A percentile compares a stretch with the other conserved stretches of the same genome.
These are phyloP conservation scores for Cricetomys ansorgei DNA, from an alignment of 2,113 vertebrate species.

Conservation along the genomic window DNA sequence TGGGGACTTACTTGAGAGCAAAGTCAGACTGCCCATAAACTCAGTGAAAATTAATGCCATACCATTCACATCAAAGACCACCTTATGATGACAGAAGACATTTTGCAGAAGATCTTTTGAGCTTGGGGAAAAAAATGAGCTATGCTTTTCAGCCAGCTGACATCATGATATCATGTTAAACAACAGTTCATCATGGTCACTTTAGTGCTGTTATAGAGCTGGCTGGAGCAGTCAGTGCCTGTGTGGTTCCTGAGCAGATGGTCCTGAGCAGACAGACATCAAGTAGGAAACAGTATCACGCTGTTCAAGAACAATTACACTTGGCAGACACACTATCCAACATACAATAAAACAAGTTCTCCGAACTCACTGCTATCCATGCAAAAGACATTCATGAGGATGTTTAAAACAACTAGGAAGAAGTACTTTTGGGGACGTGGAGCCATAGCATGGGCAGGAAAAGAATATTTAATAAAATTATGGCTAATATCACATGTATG, in stretches of 20 bases:
- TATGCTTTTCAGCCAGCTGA: background rate
- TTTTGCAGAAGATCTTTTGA: background rate
- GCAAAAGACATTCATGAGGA: background rate
- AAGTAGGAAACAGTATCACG: background rate
- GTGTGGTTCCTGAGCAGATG: rapidly evolving
- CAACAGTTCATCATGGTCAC: background rate
- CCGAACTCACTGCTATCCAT: too few relatives aligned
- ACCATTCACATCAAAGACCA: too few relatives aligned
- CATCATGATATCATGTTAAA: background rate
- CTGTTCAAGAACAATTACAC: too few relatives aligned
- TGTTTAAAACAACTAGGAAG: background rate
- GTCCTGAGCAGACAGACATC: rapidly evolving
- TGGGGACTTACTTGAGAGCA: background rate
- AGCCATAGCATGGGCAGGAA: rapidly evolving
- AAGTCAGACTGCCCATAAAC: background rate
- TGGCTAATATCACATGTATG: background rate
- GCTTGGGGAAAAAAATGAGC: background rate
- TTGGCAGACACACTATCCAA: background rate
- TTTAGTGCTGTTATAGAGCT: background rate
- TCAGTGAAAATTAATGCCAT: background rate
- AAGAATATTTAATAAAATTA: background rate
- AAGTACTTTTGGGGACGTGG: background rate
- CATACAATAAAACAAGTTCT: background rate
- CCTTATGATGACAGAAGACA: too few relatives aligned
- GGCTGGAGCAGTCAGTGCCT: too few relatives aligned